Conservation (phyloP, 2,888 invertebrate species). For the Amphipoea oculea region DNA sequence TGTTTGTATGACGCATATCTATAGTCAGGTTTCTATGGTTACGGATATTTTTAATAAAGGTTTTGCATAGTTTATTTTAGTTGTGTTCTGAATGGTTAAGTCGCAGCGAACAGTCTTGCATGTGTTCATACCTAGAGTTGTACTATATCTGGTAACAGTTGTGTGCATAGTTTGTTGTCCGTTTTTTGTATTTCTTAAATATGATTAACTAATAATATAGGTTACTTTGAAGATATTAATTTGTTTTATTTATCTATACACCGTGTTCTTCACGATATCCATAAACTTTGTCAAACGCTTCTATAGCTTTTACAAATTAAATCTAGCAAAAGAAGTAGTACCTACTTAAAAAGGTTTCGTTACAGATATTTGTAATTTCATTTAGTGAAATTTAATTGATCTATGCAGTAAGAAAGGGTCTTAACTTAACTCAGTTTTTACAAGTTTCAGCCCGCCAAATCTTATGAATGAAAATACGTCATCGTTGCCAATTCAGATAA, state of each 20-base stretch:
- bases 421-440: too few relatives aligned
- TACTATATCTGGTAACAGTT: conserved; percentile 71
- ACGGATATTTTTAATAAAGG: conserved; percentile 39
- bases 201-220: conserved; percentile 79
- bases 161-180: conserved; percentile 80
- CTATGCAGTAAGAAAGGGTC: too few relatives aligned
- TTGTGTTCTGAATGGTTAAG: conserved; percentile 54
- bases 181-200: conserved; percentile 81
- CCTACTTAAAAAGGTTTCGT: too few relatives aligned
- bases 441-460: too few relatives aligned
- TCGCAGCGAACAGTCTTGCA: conserved; percentile 69
- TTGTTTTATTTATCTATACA: conserved; percentile 25
- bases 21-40: conserved; percentile 39
- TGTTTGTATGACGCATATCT: conserved; percentile 49
- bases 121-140: conserved; percentile 79
- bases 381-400: too few relatives aligned
- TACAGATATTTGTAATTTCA: too few relatives aligned
- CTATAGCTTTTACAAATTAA: too few relatives aligned
- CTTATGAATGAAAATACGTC: too few relatives aligned
- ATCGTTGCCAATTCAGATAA: too few relatives aligned
- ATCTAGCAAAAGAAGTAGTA: too few relatives aligned
- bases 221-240: conserved; percentile 67
- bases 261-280: too few relatives aligned
- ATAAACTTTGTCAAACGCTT: too few relatives aligned
- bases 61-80: conserved; percentile 35